Conservation (phyloP, 1,140 invertebrate genomes). For the Fopius arisanus region DNA sequence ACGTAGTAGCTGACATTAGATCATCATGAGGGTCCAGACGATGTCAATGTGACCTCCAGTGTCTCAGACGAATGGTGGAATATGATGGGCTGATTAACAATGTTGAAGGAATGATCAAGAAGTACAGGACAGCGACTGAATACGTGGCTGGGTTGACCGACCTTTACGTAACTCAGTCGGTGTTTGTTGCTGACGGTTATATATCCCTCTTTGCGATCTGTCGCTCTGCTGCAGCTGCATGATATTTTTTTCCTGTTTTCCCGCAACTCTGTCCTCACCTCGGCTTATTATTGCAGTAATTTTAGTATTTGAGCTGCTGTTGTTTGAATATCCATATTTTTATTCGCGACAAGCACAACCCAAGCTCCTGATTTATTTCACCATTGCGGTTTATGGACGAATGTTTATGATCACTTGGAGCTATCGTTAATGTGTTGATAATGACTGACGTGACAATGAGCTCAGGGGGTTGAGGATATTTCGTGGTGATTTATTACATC, state of each 20-base stretch:
- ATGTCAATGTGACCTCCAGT: constrained; percentile 15
- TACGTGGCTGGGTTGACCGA: constrained; percentile 62
- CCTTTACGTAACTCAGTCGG: constrained; percentile 61
- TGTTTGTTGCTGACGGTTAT: constrained; percentile 53
- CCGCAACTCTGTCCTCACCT: not conserved
- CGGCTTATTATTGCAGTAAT: not conserved
- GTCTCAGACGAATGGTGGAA: not conserved
- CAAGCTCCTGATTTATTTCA: too few relatives aligned
- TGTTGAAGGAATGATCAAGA: constrained; percentile 27
- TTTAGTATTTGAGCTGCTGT: constrained; percentile 19
- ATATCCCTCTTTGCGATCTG: constrained; percentile 36
- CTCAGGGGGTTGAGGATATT: too few relatives aligned
- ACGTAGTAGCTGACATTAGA: too few relatives aligned
- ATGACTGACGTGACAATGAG: too few relatives aligned
- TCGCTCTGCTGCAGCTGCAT: constrained; percentile 39
- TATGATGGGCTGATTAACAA: not conserved
- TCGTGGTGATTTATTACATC: too few relatives aligned
- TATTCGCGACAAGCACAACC: too few relatives aligned
- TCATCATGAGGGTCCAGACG: too few relatives aligned
- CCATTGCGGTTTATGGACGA: too few relatives aligned
- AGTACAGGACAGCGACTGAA: constrained; percentile 17
- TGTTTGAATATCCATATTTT: not conserved
- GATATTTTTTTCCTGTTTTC: constrained; percentile 14
- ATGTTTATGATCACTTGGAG: too few relatives aligned
- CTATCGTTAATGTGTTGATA: too few relatives aligned